Conservation (phyloP, 2,797 vertebrate genomes). For the Furcifer pardalis region DNA sequence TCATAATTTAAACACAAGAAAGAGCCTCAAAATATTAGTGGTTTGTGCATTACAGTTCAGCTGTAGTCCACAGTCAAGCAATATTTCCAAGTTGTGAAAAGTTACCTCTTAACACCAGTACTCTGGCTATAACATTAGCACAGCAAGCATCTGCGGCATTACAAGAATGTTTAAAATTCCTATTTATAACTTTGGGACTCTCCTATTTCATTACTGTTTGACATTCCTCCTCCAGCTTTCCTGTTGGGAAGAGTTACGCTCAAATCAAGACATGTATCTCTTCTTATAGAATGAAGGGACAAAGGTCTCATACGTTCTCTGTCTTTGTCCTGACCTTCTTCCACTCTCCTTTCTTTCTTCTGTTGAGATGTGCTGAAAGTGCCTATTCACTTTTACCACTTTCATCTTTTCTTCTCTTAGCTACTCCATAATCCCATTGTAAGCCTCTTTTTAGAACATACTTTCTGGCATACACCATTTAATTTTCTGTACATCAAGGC, state of each 20-base stretch:
- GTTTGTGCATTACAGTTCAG: neutral
- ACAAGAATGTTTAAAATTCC: neutral
- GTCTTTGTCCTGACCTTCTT: neutral
- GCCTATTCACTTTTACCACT: neutral
- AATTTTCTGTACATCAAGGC: neutral
- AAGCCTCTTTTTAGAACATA: neutral
- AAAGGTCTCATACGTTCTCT: neutral
- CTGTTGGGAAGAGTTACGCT: neutral
- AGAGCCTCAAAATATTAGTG: neutral
- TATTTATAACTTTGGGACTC: neutral
- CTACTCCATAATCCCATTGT: neutral
- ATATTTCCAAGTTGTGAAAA: too few species aligned
- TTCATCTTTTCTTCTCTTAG: neutral
- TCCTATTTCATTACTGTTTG: neutral
- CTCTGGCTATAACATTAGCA: too few species aligned
- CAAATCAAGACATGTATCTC: neutral
- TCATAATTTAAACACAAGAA: neutral
- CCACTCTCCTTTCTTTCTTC: neutral
- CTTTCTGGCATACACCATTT: neutral
- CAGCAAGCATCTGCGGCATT: neutral
- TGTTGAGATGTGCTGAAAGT: neutral
- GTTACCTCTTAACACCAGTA: neutral
- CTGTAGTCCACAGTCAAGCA: too few species aligned
- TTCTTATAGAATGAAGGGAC: neutral
- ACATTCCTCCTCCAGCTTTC: neutral